These are phyloP conservation scores for Spatula versicolor DNA, from an alignment of 2,797 vertebrate genomes.

Conservation along the genomic window DNA sequence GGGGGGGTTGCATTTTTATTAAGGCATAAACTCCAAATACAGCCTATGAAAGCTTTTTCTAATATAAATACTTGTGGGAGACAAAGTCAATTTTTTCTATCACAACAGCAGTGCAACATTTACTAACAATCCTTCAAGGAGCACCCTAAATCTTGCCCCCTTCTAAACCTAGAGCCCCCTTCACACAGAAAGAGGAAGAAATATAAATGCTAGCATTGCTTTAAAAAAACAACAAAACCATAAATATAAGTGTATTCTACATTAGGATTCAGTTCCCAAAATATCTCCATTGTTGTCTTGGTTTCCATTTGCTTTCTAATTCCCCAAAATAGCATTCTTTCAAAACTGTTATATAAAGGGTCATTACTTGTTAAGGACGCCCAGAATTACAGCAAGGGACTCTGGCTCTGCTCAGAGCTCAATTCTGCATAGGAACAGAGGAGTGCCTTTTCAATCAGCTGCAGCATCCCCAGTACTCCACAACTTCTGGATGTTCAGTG, in stretches of 20 bases:
- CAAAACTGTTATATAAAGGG: not conserved
- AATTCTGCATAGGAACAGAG: not conserved
- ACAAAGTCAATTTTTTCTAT: not conserved
- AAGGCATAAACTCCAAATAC: not conserved
- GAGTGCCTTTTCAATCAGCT: not conserved
- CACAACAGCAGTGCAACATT: not conserved
- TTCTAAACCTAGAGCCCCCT: not conserved
- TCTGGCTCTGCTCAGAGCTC: not conserved
- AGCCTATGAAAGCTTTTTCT: not conserved
- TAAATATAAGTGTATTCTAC: not conserved
- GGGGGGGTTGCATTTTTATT: not conserved
- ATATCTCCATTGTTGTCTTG: constrained; percentile 24
- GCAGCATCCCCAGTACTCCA: not conserved
- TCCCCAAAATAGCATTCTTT: not conserved
- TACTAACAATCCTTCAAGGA: not conserved
- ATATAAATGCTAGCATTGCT: not conserved
- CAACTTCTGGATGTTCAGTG: not conserved
- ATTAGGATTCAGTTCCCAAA: constrained; percentile 21
- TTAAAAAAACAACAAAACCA: not conserved
- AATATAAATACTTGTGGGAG: not conserved
- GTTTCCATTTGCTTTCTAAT: constrained; percentile 1
- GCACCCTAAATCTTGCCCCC: too few species aligned
- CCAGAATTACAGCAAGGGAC: not conserved
- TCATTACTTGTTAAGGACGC: not conserved
- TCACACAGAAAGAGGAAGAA: not conserved